Evolutionary conservation across 2,113 vertebrate species (phyloP), one percentile per base, ranked within the genome.

Genomic region (Calonectris borealis): DNA sequence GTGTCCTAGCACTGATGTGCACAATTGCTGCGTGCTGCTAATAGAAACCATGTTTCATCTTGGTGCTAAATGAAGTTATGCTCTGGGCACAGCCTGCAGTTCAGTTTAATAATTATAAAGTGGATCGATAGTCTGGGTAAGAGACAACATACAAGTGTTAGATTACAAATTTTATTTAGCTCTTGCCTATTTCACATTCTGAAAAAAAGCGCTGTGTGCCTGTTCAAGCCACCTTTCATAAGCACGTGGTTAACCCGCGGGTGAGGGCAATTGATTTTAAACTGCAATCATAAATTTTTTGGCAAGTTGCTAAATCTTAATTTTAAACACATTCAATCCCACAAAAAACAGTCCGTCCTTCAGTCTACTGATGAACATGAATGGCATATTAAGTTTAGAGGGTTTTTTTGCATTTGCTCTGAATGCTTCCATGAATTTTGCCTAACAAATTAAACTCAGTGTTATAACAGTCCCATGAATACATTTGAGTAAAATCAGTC

Each of bases 231-330:
- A 68, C 73, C 22, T 82, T 72, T 83, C 54, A 77, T 13, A 31
- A 61, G 64, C 55, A 22, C 0, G 0, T 38, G 15, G 14, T 70
- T 86, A 92, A 75, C 64, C 20, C 1, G 0, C 0, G 0, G 34
- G 34, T 46, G 22, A 80, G 27, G 58, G 61, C 7, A 72, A 84
- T 31, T 68, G 46, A 81, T 83, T 96, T 86, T 64, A 82, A 85
- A 91, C 40, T n/a, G 31, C 25, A 79, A 6, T 68, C 32, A 42
- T 52, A 60, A 51, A 76, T 85, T 94, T 80, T 34, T 66, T 73
- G 54, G 21, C 27, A 80, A 82, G 19, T 14, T 79, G 29, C 21
- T 94, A 84, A 88, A 80, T 85, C 49, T 58, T 80, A 54, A 83
- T 69, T 92, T 82, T 83, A 71, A 71, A 90, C 49, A 77, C 49